Evolutionary conservation across 1,140 invertebrate species (phyloP), one percentile per base, ranked within the genome.

Genomic region (Ephestia elutella): DNA sequence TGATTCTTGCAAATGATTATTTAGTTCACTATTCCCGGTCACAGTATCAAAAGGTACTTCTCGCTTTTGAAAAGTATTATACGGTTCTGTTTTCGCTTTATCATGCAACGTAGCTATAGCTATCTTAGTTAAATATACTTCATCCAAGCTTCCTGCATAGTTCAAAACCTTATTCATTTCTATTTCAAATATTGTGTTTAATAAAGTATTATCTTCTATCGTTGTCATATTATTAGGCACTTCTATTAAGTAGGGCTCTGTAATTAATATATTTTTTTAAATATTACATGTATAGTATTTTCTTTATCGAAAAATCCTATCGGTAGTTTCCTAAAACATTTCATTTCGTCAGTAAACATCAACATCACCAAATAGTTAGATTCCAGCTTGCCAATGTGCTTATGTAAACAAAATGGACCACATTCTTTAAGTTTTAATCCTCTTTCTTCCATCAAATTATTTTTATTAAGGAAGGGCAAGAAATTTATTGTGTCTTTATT

Each of bases 61-160:
- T 15, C 38, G 38, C 15, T 44, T 44, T 17, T 44, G 38, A 44
- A 10, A 15, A 15, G 2, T 44, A 15, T 15, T 44, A 44, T 44
- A 44, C 15, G 38, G 13, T 15, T 15, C 38, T 3, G 38, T 44
- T 44, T 15, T 44, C 10, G 38, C n/a, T 17, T 44, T 44, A 54
- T 69, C 64, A 30, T 67, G 63, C 56, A 82, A 72, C 3, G 72
- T 84, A 28, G 71, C 70, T 19, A 75, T 63, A 1, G 81, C 80
- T 60, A 82, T 11, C 57, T 82, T 82, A 7, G 72, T 82, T 17
- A 87, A 55, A 71, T 80, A 87, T 8, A 75, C 57, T 60, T 87
- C 77, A 54, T 87, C 84, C 19, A 87, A 54, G 25, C 70, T 72
- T 60, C 81, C 82, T 48, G 70, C 50, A 51, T 73, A 66, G 51